A percentile compares a stretch with the other conserved stretches of the same genome.
phyloP scores from a whole-genome alignment of 2,113 vertebrate genomes.

The Actenoides lindsayi region DNA sequence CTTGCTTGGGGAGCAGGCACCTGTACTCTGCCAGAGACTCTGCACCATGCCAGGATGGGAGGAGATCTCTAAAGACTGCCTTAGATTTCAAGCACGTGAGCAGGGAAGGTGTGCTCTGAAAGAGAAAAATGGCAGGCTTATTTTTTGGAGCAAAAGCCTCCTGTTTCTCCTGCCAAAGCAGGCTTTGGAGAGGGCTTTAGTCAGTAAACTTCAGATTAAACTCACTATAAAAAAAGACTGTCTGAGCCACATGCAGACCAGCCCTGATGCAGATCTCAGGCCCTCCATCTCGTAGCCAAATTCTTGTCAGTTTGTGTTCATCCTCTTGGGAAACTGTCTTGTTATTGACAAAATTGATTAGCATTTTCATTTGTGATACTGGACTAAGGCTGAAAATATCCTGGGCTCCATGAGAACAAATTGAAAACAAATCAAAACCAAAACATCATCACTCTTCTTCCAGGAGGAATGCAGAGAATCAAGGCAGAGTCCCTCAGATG shows the following conservation, averaged over 20 bases:
- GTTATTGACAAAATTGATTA: background rate
- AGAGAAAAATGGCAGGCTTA: background rate
- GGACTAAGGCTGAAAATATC: slow-evolving; percentile 15
- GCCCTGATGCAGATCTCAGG: background rate
- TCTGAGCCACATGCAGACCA: background rate
- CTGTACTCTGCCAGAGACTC: background rate
- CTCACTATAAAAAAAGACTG: background rate
- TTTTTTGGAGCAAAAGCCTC: background rate
- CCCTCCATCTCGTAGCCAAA: background rate
- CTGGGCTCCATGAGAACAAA: background rate
- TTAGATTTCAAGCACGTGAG: background rate
- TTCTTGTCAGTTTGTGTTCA: background rate
- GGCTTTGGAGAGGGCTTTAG: background rate
- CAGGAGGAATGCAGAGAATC: background rate
- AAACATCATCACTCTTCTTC: background rate
- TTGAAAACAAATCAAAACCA: background rate
- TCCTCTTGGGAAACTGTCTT: background rate
- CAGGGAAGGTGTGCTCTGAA: background rate
- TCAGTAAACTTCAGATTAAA: background rate
- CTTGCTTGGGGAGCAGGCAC: background rate
- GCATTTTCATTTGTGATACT: background rate
- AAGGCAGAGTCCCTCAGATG: background rate
- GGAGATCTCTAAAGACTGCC: background rate
- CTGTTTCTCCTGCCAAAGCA: background rate
- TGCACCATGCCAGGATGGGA: background rate